A percentile compares a stretch with the other conserved stretches of the same genome.
Conservation (phyloP, 2,113 vertebrate species). For the Phalacrocorax aristotelis region DNA sequence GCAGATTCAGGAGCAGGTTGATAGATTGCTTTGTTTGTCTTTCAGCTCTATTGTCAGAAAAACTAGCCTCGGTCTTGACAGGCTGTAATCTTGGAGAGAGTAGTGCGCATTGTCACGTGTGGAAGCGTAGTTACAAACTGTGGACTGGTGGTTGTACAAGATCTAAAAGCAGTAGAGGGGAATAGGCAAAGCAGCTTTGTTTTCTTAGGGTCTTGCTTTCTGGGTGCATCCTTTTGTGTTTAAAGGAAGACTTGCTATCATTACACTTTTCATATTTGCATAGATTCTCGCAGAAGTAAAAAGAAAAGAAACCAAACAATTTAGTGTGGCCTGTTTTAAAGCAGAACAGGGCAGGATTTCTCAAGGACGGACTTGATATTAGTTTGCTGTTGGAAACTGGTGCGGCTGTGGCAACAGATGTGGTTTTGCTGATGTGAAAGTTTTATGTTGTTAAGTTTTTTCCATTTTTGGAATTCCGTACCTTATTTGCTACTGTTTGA, state of each 20-base stretch:
- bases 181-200: neutral
- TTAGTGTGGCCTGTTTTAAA: neutral
- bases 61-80: neutral
- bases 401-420: neutral
- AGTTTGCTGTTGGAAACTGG: conserved; percentile 32
- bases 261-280: neutral
- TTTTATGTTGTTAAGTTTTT: neutral
- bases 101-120: accelerated
- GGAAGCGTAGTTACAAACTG: neutral
- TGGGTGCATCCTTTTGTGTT: neutral
- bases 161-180: neutral
- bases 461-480: neutral
- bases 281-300: neutral
- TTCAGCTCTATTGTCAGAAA: neutral
- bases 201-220: neutral
- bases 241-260: neutral
- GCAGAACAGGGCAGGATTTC: neutral
- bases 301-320: too few species aligned
- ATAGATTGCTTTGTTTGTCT: neutral
- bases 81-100: neutral
- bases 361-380: neutral
- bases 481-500: neutral
- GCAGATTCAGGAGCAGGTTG: neutral
- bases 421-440: neutral
- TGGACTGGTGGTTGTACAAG: neutral